Evolutionary conservation across 2,888 invertebrate genomes (phyloP).

Genomic region (Cephonodes hylas): DNA sequence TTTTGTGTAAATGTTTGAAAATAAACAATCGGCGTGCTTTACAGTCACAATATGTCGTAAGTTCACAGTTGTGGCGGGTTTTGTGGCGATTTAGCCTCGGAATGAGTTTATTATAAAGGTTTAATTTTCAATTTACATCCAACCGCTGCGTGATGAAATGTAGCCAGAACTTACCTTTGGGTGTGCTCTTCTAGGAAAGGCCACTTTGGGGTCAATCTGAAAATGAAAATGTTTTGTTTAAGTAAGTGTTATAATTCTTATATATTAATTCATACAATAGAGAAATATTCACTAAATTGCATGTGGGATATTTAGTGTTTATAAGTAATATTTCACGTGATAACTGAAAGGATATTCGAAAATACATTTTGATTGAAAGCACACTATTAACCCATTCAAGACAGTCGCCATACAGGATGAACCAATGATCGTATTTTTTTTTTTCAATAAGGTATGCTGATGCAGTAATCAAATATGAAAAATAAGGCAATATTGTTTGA

Average conservation of each 20-base stretch:
- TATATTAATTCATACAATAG: background rate
- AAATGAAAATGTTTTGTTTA: constrained; percentile 60
- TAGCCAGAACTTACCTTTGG: constrained; percentile 91
- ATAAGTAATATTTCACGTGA: no score
- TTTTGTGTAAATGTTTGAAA: constrained; percentile 78
- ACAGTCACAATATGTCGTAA: constrained; percentile 62
- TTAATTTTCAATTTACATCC: constrained; percentile 59
- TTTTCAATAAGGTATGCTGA: no score
- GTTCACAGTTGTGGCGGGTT: constrained; percentile 47
- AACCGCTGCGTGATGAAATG: constrained; percentile 41
- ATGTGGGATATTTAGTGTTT: no score
- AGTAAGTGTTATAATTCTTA: no score
- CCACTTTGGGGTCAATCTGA: constrained; percentile 99
- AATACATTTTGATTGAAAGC: no score
- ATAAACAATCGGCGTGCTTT: constrained; percentile 69
- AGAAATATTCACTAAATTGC: background rate
- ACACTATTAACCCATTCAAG: no score
- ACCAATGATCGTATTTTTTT: no score
- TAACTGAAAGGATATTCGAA: no score
- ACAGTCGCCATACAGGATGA: no score
- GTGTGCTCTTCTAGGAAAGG: constrained; percentile 99
- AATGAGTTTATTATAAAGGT: constrained; percentile 64
- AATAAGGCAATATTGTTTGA: no score
- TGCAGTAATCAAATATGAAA: no score
- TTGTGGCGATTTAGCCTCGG: constrained; percentile 58